phyloP scores from a whole-genome alignment of 2,888 invertebrate species.

The Pseudoips prasinana region DNA sequence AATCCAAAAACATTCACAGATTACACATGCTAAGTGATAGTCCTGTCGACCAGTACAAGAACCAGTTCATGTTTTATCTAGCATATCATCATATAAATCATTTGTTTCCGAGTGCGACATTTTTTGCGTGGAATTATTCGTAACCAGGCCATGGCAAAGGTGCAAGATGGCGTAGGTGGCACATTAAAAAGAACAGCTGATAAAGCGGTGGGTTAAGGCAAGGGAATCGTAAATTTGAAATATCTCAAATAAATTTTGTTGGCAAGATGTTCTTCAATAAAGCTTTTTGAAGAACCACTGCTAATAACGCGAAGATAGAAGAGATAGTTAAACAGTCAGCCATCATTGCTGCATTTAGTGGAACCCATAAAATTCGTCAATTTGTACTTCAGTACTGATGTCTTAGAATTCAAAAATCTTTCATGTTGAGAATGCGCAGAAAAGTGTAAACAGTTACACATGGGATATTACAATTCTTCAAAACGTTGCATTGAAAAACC shows the following conservation, averaged over 20 bases:
- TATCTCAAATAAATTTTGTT: constrained; percentile 21
- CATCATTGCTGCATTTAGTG: constrained; percentile 22
- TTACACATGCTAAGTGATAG: constrained; percentile 11
- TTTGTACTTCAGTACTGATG: constrained; percentile 17
- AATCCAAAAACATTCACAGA: constrained; percentile 14
- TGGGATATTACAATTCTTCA: constrained; percentile 14
- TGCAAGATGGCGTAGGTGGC: constrained; percentile 47
- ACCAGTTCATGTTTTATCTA: constrained; percentile 17
- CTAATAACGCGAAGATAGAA: constrained; percentile 20
- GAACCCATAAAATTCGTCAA: constrained; percentile 25
- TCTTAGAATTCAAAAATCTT: constrained; percentile 18
- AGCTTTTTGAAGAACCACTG: constrained; percentile 26
- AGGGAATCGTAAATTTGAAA: constrained; percentile 18
- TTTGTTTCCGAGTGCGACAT: constrained; percentile 10
- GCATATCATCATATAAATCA: constrained; percentile 19
- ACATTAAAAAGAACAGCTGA: constrained; percentile 37
- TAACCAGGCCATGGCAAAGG: constrained; percentile 45
- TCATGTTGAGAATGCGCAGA: constrained; percentile 16
- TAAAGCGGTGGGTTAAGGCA: constrained; percentile 16
- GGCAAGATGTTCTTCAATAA: constrained; percentile 26
- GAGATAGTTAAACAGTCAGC: constrained; percentile 21
- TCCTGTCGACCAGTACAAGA: constrained; percentile 18
- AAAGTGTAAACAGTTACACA: constrained; percentile 19
- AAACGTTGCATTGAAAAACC: constrained; percentile 2
- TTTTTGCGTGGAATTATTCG: constrained; percentile 39